phyloP scores from a whole-genome alignment of 2,113 vertebrate species.

The Sialia sialis region DNA sequence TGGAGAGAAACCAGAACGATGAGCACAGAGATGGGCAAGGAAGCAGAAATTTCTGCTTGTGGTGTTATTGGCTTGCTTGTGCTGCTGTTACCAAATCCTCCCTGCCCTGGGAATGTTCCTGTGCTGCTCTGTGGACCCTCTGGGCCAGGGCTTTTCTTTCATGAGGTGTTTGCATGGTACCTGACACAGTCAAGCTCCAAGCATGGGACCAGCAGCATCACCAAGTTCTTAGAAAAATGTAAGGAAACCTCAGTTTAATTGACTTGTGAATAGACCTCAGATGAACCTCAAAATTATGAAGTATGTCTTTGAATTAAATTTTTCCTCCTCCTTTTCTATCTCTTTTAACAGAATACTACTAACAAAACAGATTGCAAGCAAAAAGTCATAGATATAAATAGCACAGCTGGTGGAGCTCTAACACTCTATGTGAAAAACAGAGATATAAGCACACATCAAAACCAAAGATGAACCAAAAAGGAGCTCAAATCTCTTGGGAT shows the following conservation, averaged over 20 bases:
- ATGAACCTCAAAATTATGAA: neutral
- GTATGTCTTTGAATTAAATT: neutral
- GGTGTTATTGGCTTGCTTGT: neutral
- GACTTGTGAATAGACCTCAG: neutral
- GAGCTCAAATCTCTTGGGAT: neutral
- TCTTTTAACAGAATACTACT: neutral
- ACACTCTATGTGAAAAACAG: neutral
- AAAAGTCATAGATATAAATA: neutral
- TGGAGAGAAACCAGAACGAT: rapidly evolving
- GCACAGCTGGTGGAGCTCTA: neutral
- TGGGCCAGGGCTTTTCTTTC: neutral
- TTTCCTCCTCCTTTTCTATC: neutral
- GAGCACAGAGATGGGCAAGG: neutral
- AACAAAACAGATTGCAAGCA: neutral
- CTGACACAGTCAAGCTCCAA: neutral
- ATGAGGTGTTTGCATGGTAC: rapidly evolving
- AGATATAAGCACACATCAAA: neutral
- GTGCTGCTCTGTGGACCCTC: neutral
- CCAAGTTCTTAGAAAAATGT: neutral
- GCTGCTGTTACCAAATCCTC: neutral
- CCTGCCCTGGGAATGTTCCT: neutral
- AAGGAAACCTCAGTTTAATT: neutral
- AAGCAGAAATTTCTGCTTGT: neutral
- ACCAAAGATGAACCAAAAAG: neutral
- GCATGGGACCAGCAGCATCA: neutral